Evolutionary conservation across 1,140 invertebrate genomes (phyloP), one percentile per base, ranked within the genome.

Genomic region (Zaprionus ornatus): DNA sequence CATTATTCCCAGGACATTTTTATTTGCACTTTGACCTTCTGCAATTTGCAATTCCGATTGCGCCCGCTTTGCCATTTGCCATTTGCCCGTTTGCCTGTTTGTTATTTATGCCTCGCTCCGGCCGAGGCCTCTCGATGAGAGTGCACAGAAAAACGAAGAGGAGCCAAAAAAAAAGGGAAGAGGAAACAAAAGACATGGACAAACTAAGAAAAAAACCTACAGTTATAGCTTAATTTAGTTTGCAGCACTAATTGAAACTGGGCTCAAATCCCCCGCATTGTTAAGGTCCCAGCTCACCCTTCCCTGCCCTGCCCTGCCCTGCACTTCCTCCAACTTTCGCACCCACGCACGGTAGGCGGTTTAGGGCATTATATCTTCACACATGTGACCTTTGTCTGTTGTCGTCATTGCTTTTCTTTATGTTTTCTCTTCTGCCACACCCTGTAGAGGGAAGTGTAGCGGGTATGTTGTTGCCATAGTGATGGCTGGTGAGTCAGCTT

Each of bases 151-250:
- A 45, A 27, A 52, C n/a, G 4, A 35, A 25, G 7, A 60, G 6
- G 27, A 13, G 37, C 2, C 19, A 23, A 23, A 15, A 52, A n/a
- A n/a, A 25, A 23, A 50, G 12, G 15, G 35, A 60, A 32, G 15
- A 48, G 15, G 23, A 62, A 29, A 23, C 10, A 23, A 17, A n/a
- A 19, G 23, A 55, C 12, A 42, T 4, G 10, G 61, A 4, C 45
- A 27, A 54, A 48, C 5, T 10, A 0, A 5, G 27, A 45, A 62
- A 21, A 61, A 68, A 69, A 50, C 55, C 45, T 23, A 42, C 68
- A 63, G 77, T 86, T 77, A 82, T 80, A 68, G 84, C 84, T 84
- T 87, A 84, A 88, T 87, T 87, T 75, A 88, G 85, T 88, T 90
- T 80, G 66, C 71, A 70, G 76, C 78, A 90, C 85, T 88, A 88